Base-by-base conservation (phyloP, 2,797 vertebrate genomes). In the Muraenolepis orangiensis region DNA sequence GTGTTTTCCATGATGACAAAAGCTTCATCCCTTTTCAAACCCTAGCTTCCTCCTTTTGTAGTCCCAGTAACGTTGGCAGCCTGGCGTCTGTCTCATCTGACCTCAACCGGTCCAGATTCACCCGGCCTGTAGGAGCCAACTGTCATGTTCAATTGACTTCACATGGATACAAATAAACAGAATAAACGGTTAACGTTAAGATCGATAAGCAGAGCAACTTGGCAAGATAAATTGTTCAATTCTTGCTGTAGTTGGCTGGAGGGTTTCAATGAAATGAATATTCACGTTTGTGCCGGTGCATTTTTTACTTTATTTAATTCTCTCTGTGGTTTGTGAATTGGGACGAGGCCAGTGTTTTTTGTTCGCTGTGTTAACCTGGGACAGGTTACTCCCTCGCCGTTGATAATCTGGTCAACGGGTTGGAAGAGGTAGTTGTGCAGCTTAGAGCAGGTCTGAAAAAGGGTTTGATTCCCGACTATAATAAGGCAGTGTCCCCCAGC, bases 41-140 rank as follows among this genome's bases (percentile, higher is more conserved):
- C 72, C 70, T 38, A n/a, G 40, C 80, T 84, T 90, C 87, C 80
- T 69, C 72, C 83, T 75, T 90, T 89, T 88, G 81, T 86, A 12
- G 78, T 79, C 23, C 14, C 14, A 29, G 46, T 32, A 7, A 31
- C 29, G 7, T 29, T 67, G 66, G 30, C 66, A 61, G 23, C 57
- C 7, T 13, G 8, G 23, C 23, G 57, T 61, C 57, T 26, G 23
- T 61, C 57, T 26, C 8, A 61, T 61, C 57, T 61, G 57, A 61
- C 57, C n/a, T 61, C 57, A 61, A 61, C 26, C 57, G 26, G 57
- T 61, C n/a, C 57, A 12, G 23, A 26, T 4, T 26, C 57, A 26
- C 23, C 16, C n/a, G 26, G n/a, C 11, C 57, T 61, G 57, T 26
- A n/a, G 23, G 57, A 26, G 57, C 57, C n/a, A 57, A 23, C 46